Percentiles rank a stretch among this genome's conserved stretches.
These are phyloP conservation scores for Rhagoletis zephyria DNA, from an alignment of 1,140 invertebrate species.

Conservation along the genomic window DNA sequence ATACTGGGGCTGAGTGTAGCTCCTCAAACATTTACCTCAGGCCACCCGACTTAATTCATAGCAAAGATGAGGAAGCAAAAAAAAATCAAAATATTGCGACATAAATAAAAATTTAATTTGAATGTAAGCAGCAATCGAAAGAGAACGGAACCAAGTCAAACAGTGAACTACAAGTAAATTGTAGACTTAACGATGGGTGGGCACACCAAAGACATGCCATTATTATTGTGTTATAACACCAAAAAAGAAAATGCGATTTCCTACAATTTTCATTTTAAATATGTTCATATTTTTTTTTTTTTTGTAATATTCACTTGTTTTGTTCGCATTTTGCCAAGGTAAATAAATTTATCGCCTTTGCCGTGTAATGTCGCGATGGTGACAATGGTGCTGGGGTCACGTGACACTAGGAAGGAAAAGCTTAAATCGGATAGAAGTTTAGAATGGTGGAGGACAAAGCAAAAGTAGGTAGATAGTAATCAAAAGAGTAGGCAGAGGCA, in stretches of 20 bases:
- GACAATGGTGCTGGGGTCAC: slow-evolving; percentile 24
- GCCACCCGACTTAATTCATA: not conserved
- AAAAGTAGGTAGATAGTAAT: not conserved
- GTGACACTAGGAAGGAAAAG: slow-evolving; percentile 30
- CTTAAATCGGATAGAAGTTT: slow-evolving; percentile 24
- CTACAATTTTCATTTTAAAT: slow-evolving; percentile 40
- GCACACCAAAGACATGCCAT: not conserved
- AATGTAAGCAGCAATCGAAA: slow-evolving; percentile 10
- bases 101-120: slow-evolving; percentile 50
- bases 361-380: not conserved
- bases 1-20: not conserved
- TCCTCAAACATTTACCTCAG: not conserved
- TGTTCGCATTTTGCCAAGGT: slow-evolving; percentile 37
- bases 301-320: slow-evolving; percentile 42
- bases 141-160: not conserved
- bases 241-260: slow-evolving; percentile 48
- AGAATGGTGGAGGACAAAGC: not conserved
- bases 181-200: not conserved
- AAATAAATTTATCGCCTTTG: slow-evolving; percentile 48
- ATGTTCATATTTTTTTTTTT: not conserved
- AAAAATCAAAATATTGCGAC: slow-evolving; percentile 47
- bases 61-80: slow-evolving; percentile 4
- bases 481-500: too few species aligned
- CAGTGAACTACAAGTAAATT: slow-evolving; percentile 4
- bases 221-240: slow-evolving; percentile 52